A percentile compares a stretch with the other conserved stretches of the same genome.
Conservation (phyloP, 2,113 vertebrate genomes). For the Rynchops niger region DNA sequence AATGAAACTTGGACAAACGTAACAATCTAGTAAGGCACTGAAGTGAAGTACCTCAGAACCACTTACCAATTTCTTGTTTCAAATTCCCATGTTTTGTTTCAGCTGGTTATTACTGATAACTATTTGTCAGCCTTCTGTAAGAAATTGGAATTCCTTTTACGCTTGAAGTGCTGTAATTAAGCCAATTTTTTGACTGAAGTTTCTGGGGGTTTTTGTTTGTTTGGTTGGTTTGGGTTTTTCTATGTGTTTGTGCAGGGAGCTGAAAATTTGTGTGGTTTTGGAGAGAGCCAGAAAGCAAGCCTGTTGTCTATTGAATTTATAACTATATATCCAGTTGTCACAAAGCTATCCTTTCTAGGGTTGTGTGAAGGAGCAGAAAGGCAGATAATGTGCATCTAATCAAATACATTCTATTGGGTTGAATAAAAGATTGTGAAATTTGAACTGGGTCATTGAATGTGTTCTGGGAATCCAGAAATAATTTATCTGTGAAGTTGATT, state of each 20-base stretch:
- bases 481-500: conserved; percentile 36
- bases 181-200: not conserved
- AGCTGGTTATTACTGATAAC: not conserved
- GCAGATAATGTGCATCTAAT: conserved; percentile 58
- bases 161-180: not conserved
- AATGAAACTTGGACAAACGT: not conserved
- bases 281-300: not conserved
- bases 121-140: not conserved
- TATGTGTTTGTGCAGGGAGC: not conserved
- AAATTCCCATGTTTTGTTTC: not conserved
- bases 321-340: not conserved
- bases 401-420: conserved; percentile 37
- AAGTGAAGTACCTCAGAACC: not conserved
- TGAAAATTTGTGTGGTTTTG: not conserved
- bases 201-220: not conserved
- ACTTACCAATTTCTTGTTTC: not conserved
- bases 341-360: not conserved
- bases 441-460: conserved; percentile 20
- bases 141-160: not conserved
- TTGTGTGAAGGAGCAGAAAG: not conserved
- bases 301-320: not conserved
- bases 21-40: not conserved
- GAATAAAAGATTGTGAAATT: conserved; percentile 59
- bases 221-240: not conserved
- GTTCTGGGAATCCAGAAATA: conserved; percentile 56